Percentiles rank a stretch among this genome's conserved stretches.
Conservation (phyloP, 2,888 invertebrate species). For the Clistopyga incitator region DNA sequence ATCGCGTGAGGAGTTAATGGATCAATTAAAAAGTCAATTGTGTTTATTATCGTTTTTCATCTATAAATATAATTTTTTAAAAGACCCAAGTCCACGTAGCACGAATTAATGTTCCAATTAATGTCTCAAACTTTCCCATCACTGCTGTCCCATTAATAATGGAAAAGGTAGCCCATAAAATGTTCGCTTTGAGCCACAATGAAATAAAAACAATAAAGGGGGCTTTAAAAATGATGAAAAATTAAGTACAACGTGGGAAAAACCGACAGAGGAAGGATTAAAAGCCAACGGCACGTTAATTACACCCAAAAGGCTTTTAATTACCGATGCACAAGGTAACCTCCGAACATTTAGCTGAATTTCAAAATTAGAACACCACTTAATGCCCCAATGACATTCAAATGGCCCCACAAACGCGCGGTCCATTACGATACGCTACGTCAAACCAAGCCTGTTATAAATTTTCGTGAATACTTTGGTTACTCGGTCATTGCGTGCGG, state of each 20-base stretch:
- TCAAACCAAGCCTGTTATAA: neutral
- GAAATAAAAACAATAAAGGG: slow-evolving; percentile 7
- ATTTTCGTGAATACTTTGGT: neutral
- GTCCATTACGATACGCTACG: neutral
- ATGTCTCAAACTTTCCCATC: too few species aligned
- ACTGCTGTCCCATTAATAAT: neutral
- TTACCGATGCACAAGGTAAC: neutral
- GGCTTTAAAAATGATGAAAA: neutral
- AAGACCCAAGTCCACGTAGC: too few species aligned
- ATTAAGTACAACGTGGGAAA: too few species aligned
- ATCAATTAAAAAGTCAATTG: too few species aligned
- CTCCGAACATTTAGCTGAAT: neutral
- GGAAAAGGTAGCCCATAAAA: neutral
- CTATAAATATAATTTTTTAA: too few species aligned
- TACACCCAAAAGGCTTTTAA: neutral
- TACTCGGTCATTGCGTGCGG: slow-evolving; percentile 31
- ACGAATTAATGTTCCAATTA: too few species aligned
- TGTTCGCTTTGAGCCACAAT: neutral
- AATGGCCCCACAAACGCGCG: neutral
- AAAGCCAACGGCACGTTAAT: neutral
- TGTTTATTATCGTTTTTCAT: too few species aligned
- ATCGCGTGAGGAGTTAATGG: too few species aligned
- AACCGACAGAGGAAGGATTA: too few species aligned
- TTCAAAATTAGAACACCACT: neutral
- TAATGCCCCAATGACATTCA: neutral